A percentile compares a stretch with the other conserved stretches of the same genome.
Evolutionary conservation across 2,888 invertebrate species (phyloP).

Genomic region (Proisotoma minuta): DNA sequence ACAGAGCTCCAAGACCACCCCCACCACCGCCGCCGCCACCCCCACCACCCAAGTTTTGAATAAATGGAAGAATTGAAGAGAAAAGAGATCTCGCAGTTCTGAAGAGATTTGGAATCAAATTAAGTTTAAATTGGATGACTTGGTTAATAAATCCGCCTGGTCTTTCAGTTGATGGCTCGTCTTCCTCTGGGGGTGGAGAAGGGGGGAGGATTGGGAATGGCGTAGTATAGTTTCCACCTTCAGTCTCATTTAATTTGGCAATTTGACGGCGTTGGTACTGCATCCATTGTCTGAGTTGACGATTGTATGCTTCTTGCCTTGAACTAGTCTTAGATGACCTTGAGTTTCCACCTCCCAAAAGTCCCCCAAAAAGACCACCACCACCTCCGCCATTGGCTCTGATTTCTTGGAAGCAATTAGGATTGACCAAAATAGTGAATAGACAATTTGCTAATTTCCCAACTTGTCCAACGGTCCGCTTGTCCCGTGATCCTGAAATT

Average conservation of each 20-base stretch:
- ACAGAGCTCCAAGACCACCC: not conserved
- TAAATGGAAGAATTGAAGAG: not conserved
- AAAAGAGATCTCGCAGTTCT: conserved; percentile 7
- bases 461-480: conserved; percentile 32
- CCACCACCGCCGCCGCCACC: conserved; percentile 20
- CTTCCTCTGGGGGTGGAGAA: conserved; percentile 16
- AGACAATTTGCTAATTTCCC: conserved; percentile 33
- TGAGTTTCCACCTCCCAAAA: conserved; percentile 4
- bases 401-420: conserved; percentile 28
- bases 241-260: conserved; percentile 24
- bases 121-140: conserved; percentile 32
- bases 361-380: conserved; percentile 1
- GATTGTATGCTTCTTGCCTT: conserved; percentile 18
- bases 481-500: conserved; percentile 19
- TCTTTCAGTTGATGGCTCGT: not conserved
- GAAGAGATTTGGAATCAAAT: conserved; percentile 33
- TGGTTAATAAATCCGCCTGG: not conserved
- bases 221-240: conserved; percentile 27
- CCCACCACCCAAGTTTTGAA: conserved; percentile 16
- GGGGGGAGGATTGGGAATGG: conserved; percentile 35
- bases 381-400: conserved; percentile 12
- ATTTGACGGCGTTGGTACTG: conserved; percentile 15
- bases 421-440: conserved; percentile 37
- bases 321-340: conserved; percentile 7
- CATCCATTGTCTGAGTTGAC: conserved; percentile 17